Percentiles rank a stretch among this genome's conserved stretches.
Conservation (phyloP, 2,113 vertebrate genomes). For the Amblyopsis rosae region DNA sequence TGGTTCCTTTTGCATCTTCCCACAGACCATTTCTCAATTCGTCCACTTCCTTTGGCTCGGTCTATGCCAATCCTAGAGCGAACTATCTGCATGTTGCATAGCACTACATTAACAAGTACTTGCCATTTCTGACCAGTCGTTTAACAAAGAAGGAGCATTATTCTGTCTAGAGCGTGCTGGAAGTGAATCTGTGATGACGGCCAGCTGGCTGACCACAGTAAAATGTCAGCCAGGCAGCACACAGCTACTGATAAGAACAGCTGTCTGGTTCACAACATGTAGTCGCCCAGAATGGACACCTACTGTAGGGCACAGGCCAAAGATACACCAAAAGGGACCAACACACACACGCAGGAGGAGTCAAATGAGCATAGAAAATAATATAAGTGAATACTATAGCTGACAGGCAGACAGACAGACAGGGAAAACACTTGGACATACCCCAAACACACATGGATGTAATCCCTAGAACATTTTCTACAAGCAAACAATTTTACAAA, state of each 20-base stretch:
- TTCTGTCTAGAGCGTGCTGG: constrained; percentile 15
- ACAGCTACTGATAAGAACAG: constrained; percentile 31
- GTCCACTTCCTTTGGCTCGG: neutral
- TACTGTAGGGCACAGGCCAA: constrained; percentile 1
- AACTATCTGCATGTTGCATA: constrained; percentile 23
- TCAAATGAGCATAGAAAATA: neutral
- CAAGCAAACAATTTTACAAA: neutral
- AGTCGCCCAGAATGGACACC: constrained; percentile 26
- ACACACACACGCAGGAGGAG: neutral
- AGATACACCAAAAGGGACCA: neutral
- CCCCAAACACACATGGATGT: too few species aligned
- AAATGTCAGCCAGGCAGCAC: constrained; percentile 30
- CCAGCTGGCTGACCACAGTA: constrained; percentile 1
- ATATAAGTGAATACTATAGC: neutral
- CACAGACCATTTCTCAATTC: constrained; percentile 17
- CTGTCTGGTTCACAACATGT: constrained; percentile 16
- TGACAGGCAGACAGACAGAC: neutral
- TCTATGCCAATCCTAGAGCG: neutral
- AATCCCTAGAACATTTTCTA: neutral
- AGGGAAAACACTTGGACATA: too few species aligned
- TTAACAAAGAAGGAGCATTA: constrained; percentile 48
- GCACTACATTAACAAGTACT: constrained; percentile 38
- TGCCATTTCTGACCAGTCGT: constrained; percentile 50
- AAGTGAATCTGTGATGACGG: constrained; percentile 33
- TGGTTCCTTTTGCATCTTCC: constrained; percentile 29